These are phyloP conservation scores for Microctenopoma stevenorrisi DNA, from an alignment of 2,797 vertebrate genomes.

Conservation along the genomic window DNA sequence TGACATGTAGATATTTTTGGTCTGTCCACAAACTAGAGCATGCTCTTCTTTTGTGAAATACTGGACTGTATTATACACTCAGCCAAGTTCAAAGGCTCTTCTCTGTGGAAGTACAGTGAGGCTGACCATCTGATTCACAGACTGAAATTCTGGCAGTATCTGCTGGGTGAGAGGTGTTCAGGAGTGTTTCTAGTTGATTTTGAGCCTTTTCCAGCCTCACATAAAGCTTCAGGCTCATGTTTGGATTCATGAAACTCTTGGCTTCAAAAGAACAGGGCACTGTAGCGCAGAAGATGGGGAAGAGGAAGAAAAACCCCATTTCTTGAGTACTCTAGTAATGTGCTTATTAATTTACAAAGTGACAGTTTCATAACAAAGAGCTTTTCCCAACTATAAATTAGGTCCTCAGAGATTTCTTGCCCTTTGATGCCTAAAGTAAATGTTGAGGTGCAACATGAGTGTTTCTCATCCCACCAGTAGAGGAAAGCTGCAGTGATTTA, in stretches of 20 bases:
- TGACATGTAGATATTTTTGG: constrained; percentile 8
- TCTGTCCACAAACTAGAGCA: constrained; percentile 19
- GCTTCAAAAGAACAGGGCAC: constrained; percentile 31
- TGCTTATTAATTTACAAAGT: constrained; percentile 25
- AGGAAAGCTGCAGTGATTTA: constrained; percentile 21
- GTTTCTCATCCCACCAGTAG: constrained; percentile 44
- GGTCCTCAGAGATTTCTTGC: constrained; percentile 52
- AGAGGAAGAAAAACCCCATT: constrained; percentile 6
- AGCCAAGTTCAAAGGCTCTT: constrained; percentile 30
- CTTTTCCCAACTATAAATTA: constrained; percentile 54
- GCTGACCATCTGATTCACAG: constrained; percentile 42
- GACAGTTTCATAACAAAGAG: constrained; percentile 29
- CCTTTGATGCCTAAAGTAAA: constrained; percentile 41
- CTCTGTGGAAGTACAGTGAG: constrained; percentile 14
- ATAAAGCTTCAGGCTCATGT: constrained; percentile 24
- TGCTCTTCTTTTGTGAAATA: constrained; percentile 10
- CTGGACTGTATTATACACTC: constrained; percentile 28
- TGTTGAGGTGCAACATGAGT: constrained; percentile 37
- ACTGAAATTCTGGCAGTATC: constrained; percentile 32
- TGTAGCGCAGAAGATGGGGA: background rate
- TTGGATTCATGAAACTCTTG: constrained; percentile 8
- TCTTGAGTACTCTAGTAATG: constrained; percentile 22
- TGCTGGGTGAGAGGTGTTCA: constrained; percentile 19
- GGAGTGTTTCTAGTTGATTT: constrained; percentile 34
- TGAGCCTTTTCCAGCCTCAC: constrained; percentile 16